A percentile compares a stretch with the other conserved stretches of the same genome.
These are phyloP conservation scores for Penelope pileata DNA, from an alignment of 2,113 vertebrate genomes.

Conservation along the genomic window DNA sequence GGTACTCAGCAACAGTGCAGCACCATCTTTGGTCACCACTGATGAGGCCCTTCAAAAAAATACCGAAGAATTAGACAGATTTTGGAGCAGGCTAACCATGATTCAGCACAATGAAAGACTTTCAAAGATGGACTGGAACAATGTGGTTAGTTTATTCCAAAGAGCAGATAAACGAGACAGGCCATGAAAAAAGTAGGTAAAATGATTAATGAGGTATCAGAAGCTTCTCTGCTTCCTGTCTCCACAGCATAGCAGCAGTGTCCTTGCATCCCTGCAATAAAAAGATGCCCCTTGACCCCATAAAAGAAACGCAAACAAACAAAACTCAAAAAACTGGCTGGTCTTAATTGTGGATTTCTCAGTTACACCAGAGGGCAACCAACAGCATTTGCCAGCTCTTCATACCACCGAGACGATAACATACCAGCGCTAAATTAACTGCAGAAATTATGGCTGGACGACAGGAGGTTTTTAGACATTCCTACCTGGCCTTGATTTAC, in stretches of 20 bases:
- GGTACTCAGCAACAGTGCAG: background rate
- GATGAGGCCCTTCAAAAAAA: background rate
- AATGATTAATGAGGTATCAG: background rate
- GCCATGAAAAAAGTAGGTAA: background rate
- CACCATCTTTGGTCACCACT: background rate
- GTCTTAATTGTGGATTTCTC: background rate
- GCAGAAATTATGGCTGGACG: background rate
- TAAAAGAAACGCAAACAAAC: no score
- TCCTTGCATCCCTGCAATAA: fast-evolving
- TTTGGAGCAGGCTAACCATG: background rate
- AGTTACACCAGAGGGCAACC: background rate
- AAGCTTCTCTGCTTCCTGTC: background rate
- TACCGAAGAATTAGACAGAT: background rate
- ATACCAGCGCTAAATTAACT: background rate
- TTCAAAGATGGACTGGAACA: background rate
- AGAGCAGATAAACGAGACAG: fast-evolving
- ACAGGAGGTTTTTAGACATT: background rate
- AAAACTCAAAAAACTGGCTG: background rate
- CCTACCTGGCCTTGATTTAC: background rate
- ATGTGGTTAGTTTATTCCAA: background rate
- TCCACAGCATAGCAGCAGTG: background rate
- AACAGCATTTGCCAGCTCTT: background rate
- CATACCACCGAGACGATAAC: fast-evolving
- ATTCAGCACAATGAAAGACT: background rate
- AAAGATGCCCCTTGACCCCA: no score